Base-by-base conservation (phyloP, 2,797 vertebrate genomes). In the Takifugu rubripes region DNA sequence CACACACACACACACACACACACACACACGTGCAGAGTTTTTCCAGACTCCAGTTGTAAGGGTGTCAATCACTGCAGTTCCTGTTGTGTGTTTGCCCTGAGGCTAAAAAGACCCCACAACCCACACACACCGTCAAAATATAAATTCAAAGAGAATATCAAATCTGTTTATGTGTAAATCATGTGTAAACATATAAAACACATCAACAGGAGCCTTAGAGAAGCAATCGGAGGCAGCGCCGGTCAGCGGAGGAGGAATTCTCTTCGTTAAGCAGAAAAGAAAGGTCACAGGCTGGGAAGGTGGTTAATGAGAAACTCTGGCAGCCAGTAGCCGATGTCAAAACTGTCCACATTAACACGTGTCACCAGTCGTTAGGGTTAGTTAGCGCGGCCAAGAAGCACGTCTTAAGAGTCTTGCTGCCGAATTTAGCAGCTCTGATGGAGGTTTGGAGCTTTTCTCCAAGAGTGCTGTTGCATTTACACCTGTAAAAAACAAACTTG, bases 281-380 rank as follows among this genome's bases (percentile, higher is more conserved):
- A 84, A 85, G 82, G 84, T 85, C 81, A 81, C 50, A 47, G 61
- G 31, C 49, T 55, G 50, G 63, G 61, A 72, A 33, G 58, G 69
- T 52, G 59, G 64, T 66, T 84, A 84, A 84, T 77, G 68, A 76
- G 81, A 70, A 66, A 70, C 61, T 70, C 68, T 26, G 69, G 58
- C 67, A 70, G 74, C 25, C 54, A 11, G 44, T 40, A 42, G 60
- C 55, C 72, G 50, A 68, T 64, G 73, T 77, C 73, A 76, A 43
- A 54, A 53, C 70, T 36, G 52, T 69, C 50, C 14, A 59, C 45
- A 46, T 61, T 55, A 53, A 56, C 54, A 54, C 48, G 61, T 50
- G 47, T 63, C 48, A 29, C 44, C 14, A 59, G 58, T 61, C 56
- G 50, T 24, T 66, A 47, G 56, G 48, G 53, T 68, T 40, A 15